A percentile compares a stretch with the other conserved stretches of the same genome.
These are phyloP conservation scores for Piscicola geometra DNA, from an alignment of 2,888 invertebrate species.

Conservation along the genomic window DNA sequence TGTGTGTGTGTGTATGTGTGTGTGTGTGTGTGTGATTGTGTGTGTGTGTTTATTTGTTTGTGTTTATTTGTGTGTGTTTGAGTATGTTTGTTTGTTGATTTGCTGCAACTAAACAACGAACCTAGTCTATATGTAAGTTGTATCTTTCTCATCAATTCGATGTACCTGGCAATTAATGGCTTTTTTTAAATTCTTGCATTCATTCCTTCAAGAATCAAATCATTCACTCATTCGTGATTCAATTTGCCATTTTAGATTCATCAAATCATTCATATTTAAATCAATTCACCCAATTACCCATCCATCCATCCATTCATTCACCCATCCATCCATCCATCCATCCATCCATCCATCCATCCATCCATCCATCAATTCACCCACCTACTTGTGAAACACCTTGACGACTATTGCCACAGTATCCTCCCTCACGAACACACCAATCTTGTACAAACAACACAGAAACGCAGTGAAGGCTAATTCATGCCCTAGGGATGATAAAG, in stretches of 20 bases:
- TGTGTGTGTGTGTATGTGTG: slow-evolving; percentile 11
- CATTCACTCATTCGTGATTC: neutral
- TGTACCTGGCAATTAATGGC: slow-evolving; percentile 60
- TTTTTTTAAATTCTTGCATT: slow-evolving; percentile 5
- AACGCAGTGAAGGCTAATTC: slow-evolving; percentile 94
- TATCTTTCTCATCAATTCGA: slow-evolving; percentile 75
- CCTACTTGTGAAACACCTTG: slow-evolving; percentile 70
- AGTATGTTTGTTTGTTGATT: no score
- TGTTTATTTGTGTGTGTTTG: neutral
- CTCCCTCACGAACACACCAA: slow-evolving; percentile 68
- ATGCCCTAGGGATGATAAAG: slow-evolving; percentile 63
- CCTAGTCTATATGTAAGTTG: slow-evolving; percentile 85
- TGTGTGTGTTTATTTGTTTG: neutral
- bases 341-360: no score
- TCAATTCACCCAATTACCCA: no score
- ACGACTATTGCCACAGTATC: slow-evolving; percentile 77
- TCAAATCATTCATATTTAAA: no score
- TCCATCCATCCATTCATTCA: no score
- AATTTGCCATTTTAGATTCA: slow-evolving; percentile 38
- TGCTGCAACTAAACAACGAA: neutral
- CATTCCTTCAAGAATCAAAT: no score
- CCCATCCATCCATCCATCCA: no score
- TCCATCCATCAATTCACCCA: no score
- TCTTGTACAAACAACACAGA: slow-evolving; percentile 84
- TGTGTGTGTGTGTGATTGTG: slow-evolving; percentile 5